Conservation (phyloP, 1,140 invertebrate genomes). For the Mercenaria mercenaria region DNA sequence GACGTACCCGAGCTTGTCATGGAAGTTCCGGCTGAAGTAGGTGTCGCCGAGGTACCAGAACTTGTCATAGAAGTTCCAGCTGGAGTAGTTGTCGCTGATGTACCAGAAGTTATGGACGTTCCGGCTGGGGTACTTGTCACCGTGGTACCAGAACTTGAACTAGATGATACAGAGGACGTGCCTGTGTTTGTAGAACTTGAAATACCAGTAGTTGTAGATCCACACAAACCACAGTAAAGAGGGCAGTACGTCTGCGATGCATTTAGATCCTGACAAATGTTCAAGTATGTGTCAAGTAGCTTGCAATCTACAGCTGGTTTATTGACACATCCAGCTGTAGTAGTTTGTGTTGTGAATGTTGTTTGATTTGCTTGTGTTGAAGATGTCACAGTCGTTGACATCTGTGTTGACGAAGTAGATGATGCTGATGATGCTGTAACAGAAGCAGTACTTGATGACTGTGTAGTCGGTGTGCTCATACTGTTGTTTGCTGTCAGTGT, state of each 20-base stretch:
- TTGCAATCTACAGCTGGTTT: conserved; percentile 32
- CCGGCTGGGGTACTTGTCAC: neutral
- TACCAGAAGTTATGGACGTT: neutral
- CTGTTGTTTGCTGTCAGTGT: neutral
- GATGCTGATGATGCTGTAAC: neutral
- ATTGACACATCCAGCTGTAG: conserved; percentile 1
- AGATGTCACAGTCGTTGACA: neutral
- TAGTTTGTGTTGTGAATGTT: neutral
- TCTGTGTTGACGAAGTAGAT: neutral
- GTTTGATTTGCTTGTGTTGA: neutral
- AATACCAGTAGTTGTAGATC: neutral
- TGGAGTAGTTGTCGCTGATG: neutral
- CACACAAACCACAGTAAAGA: conserved; percentile 33
- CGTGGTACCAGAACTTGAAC: neutral
- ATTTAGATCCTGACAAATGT: conserved; percentile 1
- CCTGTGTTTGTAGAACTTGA: neutral
- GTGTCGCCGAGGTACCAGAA: neutral
- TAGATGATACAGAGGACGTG: neutral
- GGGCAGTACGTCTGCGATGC: conserved; percentile 19
- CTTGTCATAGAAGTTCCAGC: neutral
- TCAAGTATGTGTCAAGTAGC: conserved; percentile 26
- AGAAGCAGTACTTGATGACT: neutral
- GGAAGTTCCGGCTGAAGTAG: neutral
- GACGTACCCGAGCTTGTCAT: neutral
- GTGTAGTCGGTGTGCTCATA: neutral